A percentile compares a stretch with the other conserved stretches of the same genome.
These are phyloP conservation scores for Acanthurus leucopareius DNA, from an alignment of 2,797 vertebrate species.

Conservation along the genomic window DNA sequence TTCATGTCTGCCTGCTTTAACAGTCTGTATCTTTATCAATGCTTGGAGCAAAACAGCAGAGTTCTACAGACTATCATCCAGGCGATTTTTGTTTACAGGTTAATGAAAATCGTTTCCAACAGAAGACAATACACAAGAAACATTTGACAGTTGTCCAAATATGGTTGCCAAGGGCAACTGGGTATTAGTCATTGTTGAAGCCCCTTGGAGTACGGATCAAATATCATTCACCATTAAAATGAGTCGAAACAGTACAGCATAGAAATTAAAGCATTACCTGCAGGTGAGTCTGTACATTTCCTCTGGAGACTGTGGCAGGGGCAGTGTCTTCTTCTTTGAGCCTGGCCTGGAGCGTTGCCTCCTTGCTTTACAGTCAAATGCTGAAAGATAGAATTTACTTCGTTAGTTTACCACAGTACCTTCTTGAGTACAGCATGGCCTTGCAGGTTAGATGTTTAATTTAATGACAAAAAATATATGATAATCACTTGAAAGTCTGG, in stretches of 20 bases:
- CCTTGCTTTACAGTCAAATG: constrained; percentile 95
- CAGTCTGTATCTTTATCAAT: no score
- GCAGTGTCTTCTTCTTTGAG: constrained; percentile 95
- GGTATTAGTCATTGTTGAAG: constrained; percentile 6
- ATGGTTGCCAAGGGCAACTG: constrained; percentile 9
- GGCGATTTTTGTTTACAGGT: constrained; percentile 10
- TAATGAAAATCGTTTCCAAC: constrained; percentile 8
- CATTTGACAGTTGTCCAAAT: constrained; percentile 17
- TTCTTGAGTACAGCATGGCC: neutral
- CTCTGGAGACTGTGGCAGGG: constrained; percentile 93
- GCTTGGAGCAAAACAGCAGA: no score
- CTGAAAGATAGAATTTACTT: constrained; percentile 76
- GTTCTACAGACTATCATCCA: neutral
- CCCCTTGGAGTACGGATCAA: neutral
- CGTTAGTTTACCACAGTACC: neutral
- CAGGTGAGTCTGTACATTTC: constrained; percentile 98
- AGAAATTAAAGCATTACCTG: constrained; percentile 85
- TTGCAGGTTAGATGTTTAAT: neutral
- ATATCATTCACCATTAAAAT: neutral
- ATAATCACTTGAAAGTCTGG: neutral
- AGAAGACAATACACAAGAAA: constrained; percentile 22
- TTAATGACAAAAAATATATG: neutral
- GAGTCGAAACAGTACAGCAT: neutral
- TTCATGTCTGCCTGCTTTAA: no score
- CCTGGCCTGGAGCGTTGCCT: constrained; percentile 95